Conservation (phyloP, 2,888 invertebrate genomes). For the Acleris sparsana region DNA sequence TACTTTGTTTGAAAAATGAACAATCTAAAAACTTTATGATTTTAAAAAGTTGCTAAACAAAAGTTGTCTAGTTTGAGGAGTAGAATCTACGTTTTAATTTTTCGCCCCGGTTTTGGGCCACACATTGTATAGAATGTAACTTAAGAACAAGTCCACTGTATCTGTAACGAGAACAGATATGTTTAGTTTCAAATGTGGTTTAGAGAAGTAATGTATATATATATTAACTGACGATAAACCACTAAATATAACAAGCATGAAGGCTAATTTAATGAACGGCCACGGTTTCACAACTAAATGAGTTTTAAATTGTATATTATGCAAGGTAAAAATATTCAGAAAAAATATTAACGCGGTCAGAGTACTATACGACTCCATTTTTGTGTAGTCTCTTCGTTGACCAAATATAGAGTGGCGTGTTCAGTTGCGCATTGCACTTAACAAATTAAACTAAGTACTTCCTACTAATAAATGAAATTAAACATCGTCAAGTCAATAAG, state of each 20-base stretch:
- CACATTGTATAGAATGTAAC: not conserved
- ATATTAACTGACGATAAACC: not conserved
- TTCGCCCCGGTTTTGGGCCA: too few species aligned
- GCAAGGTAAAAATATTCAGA: not conserved
- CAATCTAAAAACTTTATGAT: too few species aligned
- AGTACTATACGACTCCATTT: conserved; percentile 1
- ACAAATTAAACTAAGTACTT: too few species aligned
- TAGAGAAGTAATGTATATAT: not conserved
- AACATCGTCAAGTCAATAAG: too few species aligned
- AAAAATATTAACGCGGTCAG: not conserved
- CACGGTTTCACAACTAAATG: not conserved
- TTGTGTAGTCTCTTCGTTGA: not conserved
- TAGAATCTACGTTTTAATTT: too few species aligned
- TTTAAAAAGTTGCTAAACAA: too few species aligned
- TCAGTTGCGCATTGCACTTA: too few species aligned
- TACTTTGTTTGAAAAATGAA: too few species aligned
- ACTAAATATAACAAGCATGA: not conserved
- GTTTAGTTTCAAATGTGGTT: not conserved
- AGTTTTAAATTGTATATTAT: not conserved
- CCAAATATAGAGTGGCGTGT: not conserved
- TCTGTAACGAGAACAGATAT: not conserved
- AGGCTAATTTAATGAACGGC: not conserved
- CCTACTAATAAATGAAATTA: too few species aligned
- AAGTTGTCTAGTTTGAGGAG: too few species aligned
- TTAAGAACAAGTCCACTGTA: not conserved